Conservation (phyloP, 2,113 vertebrate species). For the Carassius carassius region DNA sequence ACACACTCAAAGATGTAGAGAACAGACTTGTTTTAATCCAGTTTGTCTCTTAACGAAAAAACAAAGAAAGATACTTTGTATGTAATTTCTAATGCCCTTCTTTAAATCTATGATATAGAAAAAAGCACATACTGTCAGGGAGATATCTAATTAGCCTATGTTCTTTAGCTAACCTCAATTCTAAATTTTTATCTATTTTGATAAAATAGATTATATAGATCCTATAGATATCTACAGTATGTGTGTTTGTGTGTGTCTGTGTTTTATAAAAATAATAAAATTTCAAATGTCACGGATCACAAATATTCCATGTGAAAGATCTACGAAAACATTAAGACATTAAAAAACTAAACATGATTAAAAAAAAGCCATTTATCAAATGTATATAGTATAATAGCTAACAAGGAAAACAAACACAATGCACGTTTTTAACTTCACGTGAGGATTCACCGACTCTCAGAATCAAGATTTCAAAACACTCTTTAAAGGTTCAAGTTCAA, state of each 20-base stretch:
- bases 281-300: not conserved
- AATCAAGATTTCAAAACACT: not conserved
- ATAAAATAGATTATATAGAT: too few species aligned
- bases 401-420: not conserved
- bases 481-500: not conserved
- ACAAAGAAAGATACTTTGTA: not conserved
- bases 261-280: too few species aligned
- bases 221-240: too few species aligned
- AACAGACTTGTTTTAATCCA: slow-evolving; percentile 33
- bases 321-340: not conserved
- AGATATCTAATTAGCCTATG: not conserved
- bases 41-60: too few species aligned
- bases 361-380: not conserved
- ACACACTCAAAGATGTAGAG: slow-evolving; percentile 22
- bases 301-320: not conserved
- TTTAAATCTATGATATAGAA: not conserved
- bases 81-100: not conserved
- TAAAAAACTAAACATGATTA: not conserved
- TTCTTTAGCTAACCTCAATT: not conserved
- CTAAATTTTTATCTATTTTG: not conserved
- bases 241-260: too few species aligned
- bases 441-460: not conserved
- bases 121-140: not conserved
- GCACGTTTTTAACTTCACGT: not conserved
- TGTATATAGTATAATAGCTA: not conserved